Conservation (phyloP, 37 sponge, comb jelly and placozoan species). For the Mnemiopsis leidyi region DNA sequence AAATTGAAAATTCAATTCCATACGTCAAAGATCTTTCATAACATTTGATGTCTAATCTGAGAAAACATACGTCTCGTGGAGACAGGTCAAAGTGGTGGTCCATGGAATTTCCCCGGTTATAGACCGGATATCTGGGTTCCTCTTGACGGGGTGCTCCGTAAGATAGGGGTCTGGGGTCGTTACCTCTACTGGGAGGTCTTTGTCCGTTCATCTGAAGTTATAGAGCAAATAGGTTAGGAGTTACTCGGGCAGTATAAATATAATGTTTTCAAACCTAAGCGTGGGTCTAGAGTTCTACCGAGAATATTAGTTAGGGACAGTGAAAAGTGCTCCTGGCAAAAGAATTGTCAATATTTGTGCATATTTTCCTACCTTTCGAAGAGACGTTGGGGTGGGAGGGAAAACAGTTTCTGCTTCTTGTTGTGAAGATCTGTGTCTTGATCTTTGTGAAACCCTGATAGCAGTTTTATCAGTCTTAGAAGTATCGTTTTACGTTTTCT, state of each 20-base stretch:
- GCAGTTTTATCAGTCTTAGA: too few species aligned
- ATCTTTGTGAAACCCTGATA: background rate
- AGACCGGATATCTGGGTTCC: background rate
- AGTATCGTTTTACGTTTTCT: too few species aligned
- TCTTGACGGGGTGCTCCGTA: background rate
- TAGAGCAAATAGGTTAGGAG: too few species aligned
- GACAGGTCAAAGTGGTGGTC: background rate
- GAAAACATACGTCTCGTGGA: background rate
- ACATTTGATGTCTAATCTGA: too few species aligned
- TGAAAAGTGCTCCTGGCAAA: too few species aligned
- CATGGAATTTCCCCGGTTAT: background rate
- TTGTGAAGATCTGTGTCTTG: background rate
- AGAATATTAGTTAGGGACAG: too few species aligned
- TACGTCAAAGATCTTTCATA: background rate
- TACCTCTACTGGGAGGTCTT: background rate
- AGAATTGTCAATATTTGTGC: too few species aligned
- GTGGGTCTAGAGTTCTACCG: too few species aligned
- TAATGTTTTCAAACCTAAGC: too few species aligned
- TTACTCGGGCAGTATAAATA: too few species aligned
- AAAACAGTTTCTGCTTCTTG: slow-evolving; percentile 43
- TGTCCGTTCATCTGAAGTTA: background rate
- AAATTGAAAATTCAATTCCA: background rate
- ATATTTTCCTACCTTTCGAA: background rate
- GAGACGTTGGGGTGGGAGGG: slow-evolving; percentile 24
- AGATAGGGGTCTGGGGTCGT: background rate